Conservation (phyloP, 2,888 invertebrate species). For the Drosophila rellima region DNA sequence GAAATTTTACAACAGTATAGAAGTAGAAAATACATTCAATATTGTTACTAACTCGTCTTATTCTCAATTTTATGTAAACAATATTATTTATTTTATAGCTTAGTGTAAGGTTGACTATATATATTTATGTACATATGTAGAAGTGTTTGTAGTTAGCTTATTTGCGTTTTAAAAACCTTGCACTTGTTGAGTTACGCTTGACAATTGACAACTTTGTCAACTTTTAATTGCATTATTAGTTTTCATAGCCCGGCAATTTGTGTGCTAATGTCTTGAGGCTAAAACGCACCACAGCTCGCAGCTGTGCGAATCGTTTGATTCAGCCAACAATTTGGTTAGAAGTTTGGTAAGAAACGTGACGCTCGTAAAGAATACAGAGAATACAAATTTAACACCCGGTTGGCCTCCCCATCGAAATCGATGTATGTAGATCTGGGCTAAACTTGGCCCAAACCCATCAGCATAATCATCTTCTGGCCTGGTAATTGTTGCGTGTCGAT, state of each 20-base stretch:
- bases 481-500: conserved; percentile 75
- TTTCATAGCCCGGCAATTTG: conserved; percentile 62
- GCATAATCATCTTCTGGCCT: conserved; percentile 52
- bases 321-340: conserved; percentile 26
- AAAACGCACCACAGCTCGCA: neutral
- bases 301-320: conserved; percentile 5
- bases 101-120: neutral
- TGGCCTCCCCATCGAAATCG: conserved; percentile 2
- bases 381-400: conserved; percentile 38
- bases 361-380: conserved; percentile 27
- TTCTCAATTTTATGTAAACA: neutral
- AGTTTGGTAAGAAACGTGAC: conserved; percentile 19
- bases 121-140: conserved; percentile 11
- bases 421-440: conserved; percentile 1
- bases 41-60: too few species aligned
- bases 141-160: conserved; percentile 32
- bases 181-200: conserved; percentile 59
- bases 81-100: conserved; percentile 3
- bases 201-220: conserved; percentile 73
- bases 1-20: too few species aligned
- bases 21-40: too few species aligned
- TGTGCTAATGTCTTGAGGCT: conserved; percentile 28
- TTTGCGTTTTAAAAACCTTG: conserved; percentile 73
- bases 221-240: conserved; percentile 77
- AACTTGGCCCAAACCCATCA: conserved; percentile 29